phyloP scores from a whole-genome alignment of 2,888 invertebrate genomes.

The Drosophila maculinotata region DNA sequence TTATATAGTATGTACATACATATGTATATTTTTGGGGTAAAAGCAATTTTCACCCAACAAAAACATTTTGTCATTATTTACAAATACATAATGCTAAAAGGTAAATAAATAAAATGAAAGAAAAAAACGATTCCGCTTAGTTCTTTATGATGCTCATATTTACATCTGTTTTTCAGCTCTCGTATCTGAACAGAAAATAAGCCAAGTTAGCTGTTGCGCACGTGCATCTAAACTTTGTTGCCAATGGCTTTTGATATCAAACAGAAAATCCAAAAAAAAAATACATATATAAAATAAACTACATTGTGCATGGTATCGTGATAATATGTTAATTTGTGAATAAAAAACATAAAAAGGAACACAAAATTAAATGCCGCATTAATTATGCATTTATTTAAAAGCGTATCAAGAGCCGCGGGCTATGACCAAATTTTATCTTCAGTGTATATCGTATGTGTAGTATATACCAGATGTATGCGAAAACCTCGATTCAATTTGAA shows the following conservation, averaged over 20 bases:
- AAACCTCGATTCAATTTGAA: slow-evolving; percentile 73
- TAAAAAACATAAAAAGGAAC: slow-evolving; percentile 11
- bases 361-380: slow-evolving; percentile 50
- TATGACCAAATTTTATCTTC: slow-evolving; percentile 64
- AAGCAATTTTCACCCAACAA: slow-evolving; percentile 9
- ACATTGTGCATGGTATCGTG: slow-evolving; percentile 43
- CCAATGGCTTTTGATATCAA: slow-evolving; percentile 14
- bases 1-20: slow-evolving; percentile 15
- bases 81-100: slow-evolving; percentile 5
- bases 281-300: slow-evolving; percentile 25
- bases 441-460: slow-evolving; percentile 14
- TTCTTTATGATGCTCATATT: not conserved
- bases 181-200: not conserved
- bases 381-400: slow-evolving; percentile 73
- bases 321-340: slow-evolving; percentile 51
- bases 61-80: slow-evolving; percentile 24
- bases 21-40: slow-evolving; percentile 18
- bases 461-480: slow-evolving; percentile 39
- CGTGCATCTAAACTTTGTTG: slow-evolving; percentile 21
- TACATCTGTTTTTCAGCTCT: slow-evolving; percentile 1
- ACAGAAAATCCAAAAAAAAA: slow-evolving; percentile 1
- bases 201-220: slow-evolving; percentile 21
- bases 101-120: not conserved
- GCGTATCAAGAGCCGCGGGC: slow-evolving; percentile 57
- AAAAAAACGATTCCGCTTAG: slow-evolving; percentile 1